Base-by-base conservation (phyloP, 2,113 vertebrate species). In the Misgurnus mizolepis region DNA sequence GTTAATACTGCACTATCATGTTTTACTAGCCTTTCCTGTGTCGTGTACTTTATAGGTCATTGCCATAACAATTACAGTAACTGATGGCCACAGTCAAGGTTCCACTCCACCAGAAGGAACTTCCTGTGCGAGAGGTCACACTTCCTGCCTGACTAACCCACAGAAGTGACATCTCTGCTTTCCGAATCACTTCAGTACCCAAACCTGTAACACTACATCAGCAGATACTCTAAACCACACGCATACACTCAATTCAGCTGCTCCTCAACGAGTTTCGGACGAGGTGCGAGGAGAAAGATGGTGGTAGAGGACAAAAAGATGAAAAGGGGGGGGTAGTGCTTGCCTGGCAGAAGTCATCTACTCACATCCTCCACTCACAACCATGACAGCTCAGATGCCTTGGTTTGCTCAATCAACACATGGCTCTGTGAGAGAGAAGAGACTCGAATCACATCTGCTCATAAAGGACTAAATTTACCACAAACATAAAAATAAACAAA, bases 91-190 rank as follows among this genome's bases (percentile, higher is more conserved):
- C 14, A 41, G 67, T 81, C 80, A 79, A 82, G 65, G 80, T 81
- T 47, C 56, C 5, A 12, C 58, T 67, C 39, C n/a, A 22, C 62
- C 76, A 50, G 62, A 47, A 79, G 73, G 34, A 60, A 75, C 68
- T 84, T 84, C 83, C 83, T 79, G 76, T 79, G 50, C 22, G 41
- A 39, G 12, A 67, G 56, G 71, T 76, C 27, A 65, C 81, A 34
- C 75, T 78, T 82, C 75, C 81, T 82, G 81, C 7, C 39, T 3
- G 8, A 55, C 43, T 69, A 66, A 71, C n/a, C 62, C n/a, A 39
- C 41, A n/a, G 34, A 47, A 62, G 15, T 78, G 55, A 75, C 66
- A 17, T 81, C 75, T 78, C 58, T 60, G 74, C 78, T 5, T 40
- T 75, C 67, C 14, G 9, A 70, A 43, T n/a, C 58, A 70, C 61